Conservation (phyloP, 2,888 invertebrate genomes). For the Microctonus aethiopoides region DNA sequence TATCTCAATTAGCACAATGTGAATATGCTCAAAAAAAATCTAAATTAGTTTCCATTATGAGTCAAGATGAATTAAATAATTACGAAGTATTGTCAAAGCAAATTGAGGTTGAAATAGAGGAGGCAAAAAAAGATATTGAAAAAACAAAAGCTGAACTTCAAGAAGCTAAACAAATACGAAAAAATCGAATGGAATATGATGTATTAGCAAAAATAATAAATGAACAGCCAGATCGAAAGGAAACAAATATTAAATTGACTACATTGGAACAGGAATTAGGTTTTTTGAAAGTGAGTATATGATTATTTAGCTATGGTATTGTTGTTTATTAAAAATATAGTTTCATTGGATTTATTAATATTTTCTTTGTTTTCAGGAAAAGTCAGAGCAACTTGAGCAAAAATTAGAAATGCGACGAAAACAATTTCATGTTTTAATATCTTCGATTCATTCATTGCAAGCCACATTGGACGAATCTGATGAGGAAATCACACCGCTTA, state of each 20-base stretch:
- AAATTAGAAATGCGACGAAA: constrained; percentile 86
- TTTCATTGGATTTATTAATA: too few species aligned
- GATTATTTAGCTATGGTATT: not conserved
- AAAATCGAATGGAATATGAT: constrained; percentile 93
- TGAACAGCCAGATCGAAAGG: constrained; percentile 88
- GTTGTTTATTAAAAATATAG: not conserved
- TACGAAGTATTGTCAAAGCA: constrained; percentile 82
- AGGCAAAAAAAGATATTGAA: constrained; percentile 84
- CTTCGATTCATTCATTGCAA: constrained; percentile 87
- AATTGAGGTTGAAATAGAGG: constrained; percentile 82
- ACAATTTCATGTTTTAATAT: constrained; percentile 89
- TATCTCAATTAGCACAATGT: constrained; percentile 86
- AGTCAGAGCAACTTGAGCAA: constrained; percentile 78
- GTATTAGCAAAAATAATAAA: constrained; percentile 90
- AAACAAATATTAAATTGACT: constrained; percentile 78
- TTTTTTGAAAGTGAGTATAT: constrained; percentile 68
- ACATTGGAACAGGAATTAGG: constrained; percentile 80
- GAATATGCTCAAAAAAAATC: constrained; percentile 90
- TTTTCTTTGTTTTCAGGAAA: constrained; percentile 71
- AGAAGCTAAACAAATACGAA: constrained; percentile 86
- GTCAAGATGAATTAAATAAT: constrained; percentile 83
- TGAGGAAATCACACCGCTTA: constrained; percentile 70
- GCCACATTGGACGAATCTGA: constrained; percentile 81
- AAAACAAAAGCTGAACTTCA: constrained; percentile 83
- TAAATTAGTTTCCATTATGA: constrained; percentile 82